Conservation (phyloP, 2,797 vertebrate species). For the Ficedula albicollis region DNA sequence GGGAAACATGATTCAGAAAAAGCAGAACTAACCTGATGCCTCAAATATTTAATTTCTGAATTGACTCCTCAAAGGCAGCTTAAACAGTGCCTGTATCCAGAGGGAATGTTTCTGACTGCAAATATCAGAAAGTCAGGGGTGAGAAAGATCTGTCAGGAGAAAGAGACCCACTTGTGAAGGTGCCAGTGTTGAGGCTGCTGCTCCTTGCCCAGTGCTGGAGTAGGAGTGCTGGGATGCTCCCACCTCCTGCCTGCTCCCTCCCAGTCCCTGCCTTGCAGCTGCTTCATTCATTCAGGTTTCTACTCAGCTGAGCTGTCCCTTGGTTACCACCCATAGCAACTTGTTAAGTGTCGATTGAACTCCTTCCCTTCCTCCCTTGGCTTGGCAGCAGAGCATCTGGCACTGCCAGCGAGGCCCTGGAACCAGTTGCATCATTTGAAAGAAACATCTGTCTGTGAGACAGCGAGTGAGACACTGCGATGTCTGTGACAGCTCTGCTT, state of each 20-base stretch:
- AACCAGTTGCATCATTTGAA: not conserved
- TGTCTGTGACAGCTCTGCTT: not conserved
- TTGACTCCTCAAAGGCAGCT: not conserved
- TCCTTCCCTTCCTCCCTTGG: not conserved
- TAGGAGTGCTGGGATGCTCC: not conserved
- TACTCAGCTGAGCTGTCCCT: not conserved
- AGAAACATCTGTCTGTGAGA: not conserved
- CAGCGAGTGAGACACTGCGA: not conserved
- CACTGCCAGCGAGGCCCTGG: not conserved
- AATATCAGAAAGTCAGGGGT: not conserved
- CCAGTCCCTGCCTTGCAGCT: not conserved
- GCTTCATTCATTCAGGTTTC: not conserved
- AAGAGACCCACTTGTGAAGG: not conserved
- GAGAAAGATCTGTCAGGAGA: not conserved
- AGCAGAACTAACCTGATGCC: not conserved
- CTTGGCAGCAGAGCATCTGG: not conserved
- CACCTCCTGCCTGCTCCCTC: not conserved
- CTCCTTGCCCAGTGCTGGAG: not conserved
- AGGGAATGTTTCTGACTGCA: not conserved
- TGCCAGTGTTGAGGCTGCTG: fast-evolving
- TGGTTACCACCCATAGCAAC: not conserved
- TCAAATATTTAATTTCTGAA: not conserved
- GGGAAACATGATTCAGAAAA: not conserved
- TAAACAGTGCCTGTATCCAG: not conserved
- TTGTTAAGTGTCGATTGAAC: not conserved